A percentile compares a stretch with the other conserved stretches of the same genome.
Evolutionary conservation across 1,140 invertebrate genomes (phyloP).

Genomic region (Agrilus planipennis): DNA sequence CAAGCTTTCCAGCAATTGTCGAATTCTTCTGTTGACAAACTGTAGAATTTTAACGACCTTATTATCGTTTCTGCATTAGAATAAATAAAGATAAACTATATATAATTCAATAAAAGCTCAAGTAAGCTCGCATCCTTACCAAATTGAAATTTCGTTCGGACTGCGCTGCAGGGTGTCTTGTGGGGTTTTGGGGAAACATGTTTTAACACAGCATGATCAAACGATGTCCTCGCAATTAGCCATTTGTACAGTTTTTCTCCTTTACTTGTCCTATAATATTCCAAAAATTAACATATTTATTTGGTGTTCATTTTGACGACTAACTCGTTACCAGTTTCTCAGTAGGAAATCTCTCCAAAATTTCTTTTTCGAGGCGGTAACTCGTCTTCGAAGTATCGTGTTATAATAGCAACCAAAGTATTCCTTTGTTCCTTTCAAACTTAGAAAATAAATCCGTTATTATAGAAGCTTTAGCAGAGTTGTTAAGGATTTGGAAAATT

Average conservation of each 20-base stretch:
- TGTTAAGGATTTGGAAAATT: conserved; percentile 1
- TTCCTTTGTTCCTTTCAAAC: conserved; percentile 8
- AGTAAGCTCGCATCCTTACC: too few species aligned
- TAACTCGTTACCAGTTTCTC: conserved; percentile 6
- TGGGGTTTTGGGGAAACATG: too few species aligned
- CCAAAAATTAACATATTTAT: conserved; percentile 5
- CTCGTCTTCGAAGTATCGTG: conserved; percentile 5
- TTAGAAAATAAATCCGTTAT: conserved; percentile 5
- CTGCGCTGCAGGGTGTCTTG: too few species aligned
- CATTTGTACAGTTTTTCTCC: conserved; percentile 5
- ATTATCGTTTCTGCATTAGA: conserved; percentile 5
- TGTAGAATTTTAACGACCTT: conserved; percentile 9
- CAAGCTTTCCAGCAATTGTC: conserved; percentile 7
- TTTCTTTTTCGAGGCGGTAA: conserved; percentile 6
- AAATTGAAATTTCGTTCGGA: too few species aligned
- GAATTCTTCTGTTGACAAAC: conserved; percentile 6
- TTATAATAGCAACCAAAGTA: background rate
- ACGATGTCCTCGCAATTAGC: too few species aligned
- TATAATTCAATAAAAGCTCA: too few species aligned
- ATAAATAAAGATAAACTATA: too few species aligned
- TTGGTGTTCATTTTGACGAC: background rate
- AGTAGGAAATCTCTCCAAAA: conserved; percentile 9
- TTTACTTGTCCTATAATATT: conserved; percentile 7
- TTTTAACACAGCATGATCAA: too few species aligned
- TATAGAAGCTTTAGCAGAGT: background rate